Percentiles rank a stretch among this genome's conserved stretches.
These are phyloP conservation scores for Acanthis flammea DNA, from an alignment of 2,797 vertebrate genomes.

Conservation along the genomic window DNA sequence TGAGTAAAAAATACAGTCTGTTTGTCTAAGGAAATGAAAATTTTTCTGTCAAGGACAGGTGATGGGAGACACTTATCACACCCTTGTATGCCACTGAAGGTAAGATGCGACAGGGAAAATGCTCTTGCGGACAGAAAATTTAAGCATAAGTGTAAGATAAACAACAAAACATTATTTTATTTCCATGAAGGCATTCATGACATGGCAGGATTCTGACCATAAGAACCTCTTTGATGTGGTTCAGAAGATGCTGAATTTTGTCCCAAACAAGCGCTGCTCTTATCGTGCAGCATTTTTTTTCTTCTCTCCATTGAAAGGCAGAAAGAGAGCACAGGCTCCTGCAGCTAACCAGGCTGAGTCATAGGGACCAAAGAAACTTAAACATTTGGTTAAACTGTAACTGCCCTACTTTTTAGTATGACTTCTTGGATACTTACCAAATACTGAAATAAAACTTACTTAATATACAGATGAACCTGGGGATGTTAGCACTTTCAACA, in stretches of 20 bases:
- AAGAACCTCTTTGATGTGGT: conserved; percentile 86
- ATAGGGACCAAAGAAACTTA: conserved; percentile 46
- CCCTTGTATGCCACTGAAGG: conserved; percentile 86
- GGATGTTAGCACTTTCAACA: rapidly evolving
- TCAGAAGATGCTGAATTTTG: conserved; percentile 87
- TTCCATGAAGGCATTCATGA: conserved; percentile 81
- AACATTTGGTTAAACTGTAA: neutral
- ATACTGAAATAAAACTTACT: conserved; percentile 21
- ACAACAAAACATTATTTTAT: rapidly evolving
- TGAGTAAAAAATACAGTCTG: neutral
- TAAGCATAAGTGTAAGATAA: rapidly evolving
- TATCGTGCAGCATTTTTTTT: conserved; percentile 82
- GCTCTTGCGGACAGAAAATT: neutral
- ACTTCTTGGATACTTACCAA: neutral
- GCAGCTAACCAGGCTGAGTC: conserved; percentile 62
- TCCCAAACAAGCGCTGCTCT: conserved; percentile 80
- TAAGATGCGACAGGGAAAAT: neutral
- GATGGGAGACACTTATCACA: conserved; percentile 82
- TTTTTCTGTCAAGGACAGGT: conserved; percentile 81
- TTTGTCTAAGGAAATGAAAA: conserved; percentile 78
- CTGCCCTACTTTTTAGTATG: conserved; percentile 28
- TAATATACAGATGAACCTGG: neutral
- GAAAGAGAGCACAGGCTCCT: neutral
- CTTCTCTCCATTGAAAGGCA: conserved; percentile 65
- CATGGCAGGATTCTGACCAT: conserved; percentile 80